Evolutionary conservation across 2,888 invertebrate genomes (phyloP).

Genomic region (Ryuthela nishihirai): DNA sequence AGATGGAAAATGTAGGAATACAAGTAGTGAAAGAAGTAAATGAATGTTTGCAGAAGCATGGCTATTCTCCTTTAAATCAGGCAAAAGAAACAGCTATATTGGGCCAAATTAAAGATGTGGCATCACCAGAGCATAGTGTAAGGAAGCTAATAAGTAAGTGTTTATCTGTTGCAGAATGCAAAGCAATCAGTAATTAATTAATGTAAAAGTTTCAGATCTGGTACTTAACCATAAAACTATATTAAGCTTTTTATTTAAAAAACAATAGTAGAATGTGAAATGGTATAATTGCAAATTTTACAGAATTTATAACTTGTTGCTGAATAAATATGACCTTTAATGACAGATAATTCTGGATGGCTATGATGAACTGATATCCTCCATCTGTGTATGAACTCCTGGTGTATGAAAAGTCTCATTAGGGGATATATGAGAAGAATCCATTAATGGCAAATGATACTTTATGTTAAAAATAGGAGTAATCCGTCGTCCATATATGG

Average conservation of each 20-base stretch:
- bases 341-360: too few relatives aligned
- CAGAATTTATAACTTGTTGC: too few relatives aligned
- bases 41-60: constrained; percentile 61
- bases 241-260: neutral
- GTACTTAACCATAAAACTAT: neutral
- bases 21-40: constrained; percentile 71
- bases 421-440: too few relatives aligned
- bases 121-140: constrained; percentile 68
- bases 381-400: too few relatives aligned
- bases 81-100: constrained; percentile 61
- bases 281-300: too few relatives aligned
- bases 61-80: constrained; percentile 58
- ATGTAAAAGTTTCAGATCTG: neutral
- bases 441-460: too few relatives aligned
- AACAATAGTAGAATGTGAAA: too few relatives aligned
- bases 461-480: too few relatives aligned
- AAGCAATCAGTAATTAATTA: neutral
- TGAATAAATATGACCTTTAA: too few relatives aligned
- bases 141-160: constrained; percentile 71
- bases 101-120: constrained; percentile 58
- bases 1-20: constrained; percentile 56
- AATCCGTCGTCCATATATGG: too few relatives aligned
- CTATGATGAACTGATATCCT: too few relatives aligned
- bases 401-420: too few relatives aligned
- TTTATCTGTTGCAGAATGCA: constrained; percentile 9